These are phyloP conservation scores for Carapus acus DNA, from an alignment of 2,797 vertebrate genomes.

Conservation along the genomic window DNA sequence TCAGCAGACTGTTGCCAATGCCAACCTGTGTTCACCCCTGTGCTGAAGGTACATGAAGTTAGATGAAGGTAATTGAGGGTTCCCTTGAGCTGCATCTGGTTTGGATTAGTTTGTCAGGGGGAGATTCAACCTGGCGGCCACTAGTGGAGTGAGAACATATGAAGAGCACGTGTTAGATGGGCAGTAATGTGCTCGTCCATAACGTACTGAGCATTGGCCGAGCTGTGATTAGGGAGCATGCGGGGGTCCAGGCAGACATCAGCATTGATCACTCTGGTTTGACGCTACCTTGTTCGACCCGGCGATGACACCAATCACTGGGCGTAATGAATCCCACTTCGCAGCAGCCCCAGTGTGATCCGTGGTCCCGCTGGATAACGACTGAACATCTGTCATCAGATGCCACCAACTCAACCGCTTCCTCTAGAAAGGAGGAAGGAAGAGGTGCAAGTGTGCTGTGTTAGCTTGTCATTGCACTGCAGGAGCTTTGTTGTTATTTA, in stretches of 20 bases:
- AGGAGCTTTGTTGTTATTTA: no score
- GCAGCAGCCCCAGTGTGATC: conserved; percentile 33
- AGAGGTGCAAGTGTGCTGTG: conserved; percentile 12
- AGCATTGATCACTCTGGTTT: conserved; percentile 43
- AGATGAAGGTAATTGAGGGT: no score
- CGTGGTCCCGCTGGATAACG: conserved; percentile 24
- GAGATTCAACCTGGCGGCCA: no score
- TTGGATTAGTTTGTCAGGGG: no score
- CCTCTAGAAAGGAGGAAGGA: no score
- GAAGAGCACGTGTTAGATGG: conserved; percentile 17
- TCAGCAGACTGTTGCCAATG: no score
- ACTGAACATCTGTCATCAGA: conserved; percentile 33
- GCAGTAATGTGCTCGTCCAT: conserved; percentile 48
- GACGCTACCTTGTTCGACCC: conserved; percentile 26
- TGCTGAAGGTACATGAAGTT: no score
- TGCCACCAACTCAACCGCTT: conserved; percentile 4
- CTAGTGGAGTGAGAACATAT: conserved; percentile 7
- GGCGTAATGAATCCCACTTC: conserved; percentile 48
- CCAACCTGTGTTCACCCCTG: no score
- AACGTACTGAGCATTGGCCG: conserved; percentile 40
- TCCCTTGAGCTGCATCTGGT: no score
- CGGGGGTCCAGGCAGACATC: conserved; percentile 34
- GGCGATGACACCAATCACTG: conserved; percentile 42
- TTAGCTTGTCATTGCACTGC: no score
- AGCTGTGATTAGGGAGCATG: conserved; percentile 40